Evolutionary conservation across 2,113 vertebrate species (phyloP), one percentile per base, ranked within the genome.

Genomic region (Vombatus ursinus): DNA sequence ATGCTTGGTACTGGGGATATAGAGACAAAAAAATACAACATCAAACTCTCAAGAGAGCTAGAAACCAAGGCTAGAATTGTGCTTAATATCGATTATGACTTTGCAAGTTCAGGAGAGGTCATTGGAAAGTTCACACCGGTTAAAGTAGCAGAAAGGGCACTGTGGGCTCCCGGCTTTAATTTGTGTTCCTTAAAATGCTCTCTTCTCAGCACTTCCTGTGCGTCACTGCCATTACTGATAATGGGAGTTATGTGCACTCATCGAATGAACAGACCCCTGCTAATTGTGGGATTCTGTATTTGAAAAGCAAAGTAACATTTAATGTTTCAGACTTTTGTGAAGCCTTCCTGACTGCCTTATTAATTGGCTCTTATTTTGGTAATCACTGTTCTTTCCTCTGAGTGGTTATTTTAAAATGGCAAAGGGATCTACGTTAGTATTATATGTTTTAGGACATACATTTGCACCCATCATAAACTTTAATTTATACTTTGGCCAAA

Each of bases 401-500:
- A 97, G 94, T 90, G 68, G 89, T 95, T 98, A 97, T 97, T 98
- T 97, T 97, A 96, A 98, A 98, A 97, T 95, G 50, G 49, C 47
- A 97, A 94, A 97, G 90, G 90, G 98, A 98, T 94, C 94, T 96
- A 97, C 97, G 97, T 98, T 96, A 97, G 95, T 77, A 97, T 97
- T 98, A 97, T 84, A 61, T 93, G 94, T 94, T 98, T 98, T 97
- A 98, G 96, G 96, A 95, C 91, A 94, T 94, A 95, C 61, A 98
- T 98, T 98, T 97, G 50, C 96, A 98, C 95, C 94, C 96, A 94
- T 98, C 97, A 96, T 97, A 98, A 98, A 97, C 97, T 97, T 98
- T 98, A 98, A 98, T 98, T 98, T 98, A 98, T 97, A 97, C 96
- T 98, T 96, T 98, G 97, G 97, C 95, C 98, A 98, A 98, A 98